Evolutionary conservation across 2,888 invertebrate genomes (phyloP).

Genomic region (Pecten maximus): DNA sequence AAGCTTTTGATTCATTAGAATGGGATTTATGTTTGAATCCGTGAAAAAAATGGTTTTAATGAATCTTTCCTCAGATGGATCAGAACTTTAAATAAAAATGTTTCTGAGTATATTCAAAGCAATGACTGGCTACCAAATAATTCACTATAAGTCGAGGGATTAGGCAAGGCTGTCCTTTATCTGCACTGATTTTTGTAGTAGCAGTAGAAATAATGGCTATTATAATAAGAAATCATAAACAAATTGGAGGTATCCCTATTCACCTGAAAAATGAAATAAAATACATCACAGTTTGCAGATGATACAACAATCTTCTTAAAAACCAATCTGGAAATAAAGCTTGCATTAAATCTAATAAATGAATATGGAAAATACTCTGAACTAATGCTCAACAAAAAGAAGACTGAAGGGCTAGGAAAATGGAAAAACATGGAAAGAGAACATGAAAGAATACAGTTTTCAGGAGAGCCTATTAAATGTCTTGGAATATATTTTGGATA

Average conservation of each 20-base stretch:
- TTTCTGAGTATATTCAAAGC: constrained; percentile 14
- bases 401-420: no score
- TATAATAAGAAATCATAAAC: not conserved
- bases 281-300: not conserved
- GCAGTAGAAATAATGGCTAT: constrained; percentile 13
- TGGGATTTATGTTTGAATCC: constrained; percentile 36
- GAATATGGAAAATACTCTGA: no score
- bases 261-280: not conserved
- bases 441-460: no score
- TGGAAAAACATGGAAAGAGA: no score
- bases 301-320: not conserved
- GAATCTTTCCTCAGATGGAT: constrained; percentile 38
- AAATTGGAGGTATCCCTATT: not conserved
- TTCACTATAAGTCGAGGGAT: constrained; percentile 31
- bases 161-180: not conserved
- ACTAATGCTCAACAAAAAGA: no score
- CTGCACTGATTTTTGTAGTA: constrained; percentile 11
- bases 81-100: constrained; percentile 11
- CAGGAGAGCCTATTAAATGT: no score
- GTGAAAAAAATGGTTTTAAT: constrained; percentile 36
- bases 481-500: no score
- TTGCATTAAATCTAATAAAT: no score
- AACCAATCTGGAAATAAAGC: no score
- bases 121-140: constrained; percentile 42
- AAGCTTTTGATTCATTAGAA: constrained; percentile 49